Conservation (phyloP, 1,140 invertebrate genomes). For the Pseudomyrmex gracilis region DNA sequence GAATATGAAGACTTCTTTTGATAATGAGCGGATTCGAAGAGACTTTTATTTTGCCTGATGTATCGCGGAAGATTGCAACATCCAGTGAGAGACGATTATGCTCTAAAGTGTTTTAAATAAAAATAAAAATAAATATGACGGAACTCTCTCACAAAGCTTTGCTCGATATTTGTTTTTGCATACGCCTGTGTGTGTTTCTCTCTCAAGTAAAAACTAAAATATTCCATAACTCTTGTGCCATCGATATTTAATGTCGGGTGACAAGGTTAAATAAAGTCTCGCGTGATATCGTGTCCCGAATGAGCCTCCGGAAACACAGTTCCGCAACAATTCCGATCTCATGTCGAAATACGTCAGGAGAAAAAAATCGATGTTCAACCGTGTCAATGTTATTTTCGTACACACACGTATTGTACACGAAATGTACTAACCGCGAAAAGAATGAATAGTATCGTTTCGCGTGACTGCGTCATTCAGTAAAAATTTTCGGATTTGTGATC, state of each 20-base stretch:
- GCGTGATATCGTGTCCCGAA: slow-evolving; percentile 30
- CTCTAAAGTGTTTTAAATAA: slow-evolving; percentile 7
- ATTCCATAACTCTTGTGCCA: not conserved
- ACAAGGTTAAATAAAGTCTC: slow-evolving; percentile 30
- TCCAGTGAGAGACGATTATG: slow-evolving; percentile 27
- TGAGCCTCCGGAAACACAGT: slow-evolving; percentile 2
- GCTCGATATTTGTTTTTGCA: not conserved
- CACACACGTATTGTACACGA: not conserved
- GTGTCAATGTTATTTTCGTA: slow-evolving; percentile 8
- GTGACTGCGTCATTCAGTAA: not conserved
- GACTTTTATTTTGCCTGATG: slow-evolving; percentile 35
- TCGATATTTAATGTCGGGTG: slow-evolving; percentile 2
- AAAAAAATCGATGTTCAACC: slow-evolving; percentile 3
- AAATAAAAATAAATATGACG: not conserved
- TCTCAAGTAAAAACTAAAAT: not conserved
- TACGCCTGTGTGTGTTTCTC: not conserved
- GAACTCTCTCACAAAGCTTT: not conserved
- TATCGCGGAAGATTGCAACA: slow-evolving; percentile 4
- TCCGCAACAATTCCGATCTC: not conserved
- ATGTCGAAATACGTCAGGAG: not conserved
- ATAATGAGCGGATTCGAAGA: not conserved
- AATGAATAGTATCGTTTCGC: not conserved
- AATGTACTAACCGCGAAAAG: not conserved
- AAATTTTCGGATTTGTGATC: slow-evolving; percentile 3
- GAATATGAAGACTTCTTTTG: not conserved